Conservation (phyloP, 2,888 invertebrate species). For the Helleia helle region DNA sequence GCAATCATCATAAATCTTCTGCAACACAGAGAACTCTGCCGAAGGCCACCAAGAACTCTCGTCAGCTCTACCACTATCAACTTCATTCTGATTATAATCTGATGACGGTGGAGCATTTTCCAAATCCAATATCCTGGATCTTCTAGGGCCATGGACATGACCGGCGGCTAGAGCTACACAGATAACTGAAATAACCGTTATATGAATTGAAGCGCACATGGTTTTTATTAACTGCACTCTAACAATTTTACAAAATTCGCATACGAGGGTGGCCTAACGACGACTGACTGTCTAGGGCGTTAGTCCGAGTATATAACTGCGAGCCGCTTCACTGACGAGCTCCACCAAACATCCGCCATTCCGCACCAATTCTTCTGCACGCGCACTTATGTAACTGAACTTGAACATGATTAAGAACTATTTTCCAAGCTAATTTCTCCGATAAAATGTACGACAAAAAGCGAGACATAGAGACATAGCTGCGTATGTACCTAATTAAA, state of each 20-base stretch:
- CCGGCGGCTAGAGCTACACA: constrained; percentile 55
- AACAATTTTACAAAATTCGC: constrained; percentile 54
- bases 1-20: constrained; percentile 77
- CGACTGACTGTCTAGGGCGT: constrained; percentile 59
- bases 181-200: constrained; percentile 56
- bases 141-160: constrained; percentile 57
- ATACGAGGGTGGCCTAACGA: constrained; percentile 56
- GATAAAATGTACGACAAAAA: constrained; percentile 70
- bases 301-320: constrained; percentile 68
- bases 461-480: constrained; percentile 40
- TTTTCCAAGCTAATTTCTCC: constrained; percentile 75
- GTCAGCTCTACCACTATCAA: constrained; percentile 65
- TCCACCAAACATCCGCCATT: constrained; percentile 74
- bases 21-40: constrained; percentile 73
- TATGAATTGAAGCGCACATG: constrained; percentile 66
- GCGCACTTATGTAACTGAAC: constrained; percentile 73
- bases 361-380: constrained; percentile 72
- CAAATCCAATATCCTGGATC: constrained; percentile 55
- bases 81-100: constrained; percentile 58
- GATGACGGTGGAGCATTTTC: constrained; percentile 26
- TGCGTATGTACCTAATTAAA: constrained; percentile 50
- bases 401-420: constrained; percentile 72
- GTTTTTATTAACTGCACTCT: constrained; percentile 46
- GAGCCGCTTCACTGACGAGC: constrained; percentile 63
- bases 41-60: constrained; percentile 70